These are phyloP conservation scores for Calcarius ornatus DNA, from an alignment of 2,113 vertebrate species.

Conservation along the genomic window DNA sequence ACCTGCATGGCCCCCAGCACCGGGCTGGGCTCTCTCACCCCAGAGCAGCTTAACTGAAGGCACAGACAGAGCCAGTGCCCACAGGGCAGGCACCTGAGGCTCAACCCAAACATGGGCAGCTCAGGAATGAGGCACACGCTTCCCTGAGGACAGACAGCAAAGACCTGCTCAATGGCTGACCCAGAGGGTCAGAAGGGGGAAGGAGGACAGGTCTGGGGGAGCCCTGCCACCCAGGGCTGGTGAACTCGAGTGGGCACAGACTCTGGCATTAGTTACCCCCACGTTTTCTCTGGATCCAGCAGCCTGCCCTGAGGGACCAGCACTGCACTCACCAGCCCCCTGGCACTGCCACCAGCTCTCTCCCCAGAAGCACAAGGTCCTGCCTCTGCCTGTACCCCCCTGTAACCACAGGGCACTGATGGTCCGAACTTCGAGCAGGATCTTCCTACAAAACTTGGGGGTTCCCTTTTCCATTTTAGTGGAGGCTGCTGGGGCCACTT, in stretches of 20 bases:
- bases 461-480: neutral
- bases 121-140: accelerated
- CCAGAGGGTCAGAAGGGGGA: accelerated
- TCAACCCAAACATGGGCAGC: neutral
- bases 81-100: accelerated
- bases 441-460: neutral
- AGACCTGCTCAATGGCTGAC: neutral
- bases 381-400: neutral
- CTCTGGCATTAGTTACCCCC: accelerated
- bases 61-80: neutral
- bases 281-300: neutral
- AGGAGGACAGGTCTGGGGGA: neutral
- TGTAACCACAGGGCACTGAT: accelerated
- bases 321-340: neutral
- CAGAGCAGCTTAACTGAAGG: neutral
- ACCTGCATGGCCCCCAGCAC: accelerated
- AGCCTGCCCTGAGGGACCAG: accelerated
- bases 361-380: neutral
- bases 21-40: accelerated
- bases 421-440: accelerated
- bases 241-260: accelerated
- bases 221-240: neutral
- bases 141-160: neutral
- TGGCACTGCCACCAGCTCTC: neutral
- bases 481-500: neutral